These are phyloP conservation scores for Platysteira castanea DNA, from an alignment of 2,113 vertebrate species.

Conservation along the genomic window DNA sequence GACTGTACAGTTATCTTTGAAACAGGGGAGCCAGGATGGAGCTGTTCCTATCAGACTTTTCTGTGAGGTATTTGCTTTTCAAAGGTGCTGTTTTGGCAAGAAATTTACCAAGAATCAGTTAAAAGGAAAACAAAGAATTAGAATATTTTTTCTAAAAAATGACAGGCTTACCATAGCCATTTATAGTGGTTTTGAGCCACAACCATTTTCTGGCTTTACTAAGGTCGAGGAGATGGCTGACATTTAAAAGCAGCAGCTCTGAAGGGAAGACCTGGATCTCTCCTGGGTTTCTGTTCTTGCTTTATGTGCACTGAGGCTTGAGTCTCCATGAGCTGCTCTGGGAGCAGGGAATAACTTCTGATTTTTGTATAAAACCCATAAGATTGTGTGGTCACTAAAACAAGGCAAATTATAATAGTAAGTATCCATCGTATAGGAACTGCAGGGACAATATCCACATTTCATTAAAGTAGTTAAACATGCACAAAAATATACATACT, in stretches of 20 bases:
- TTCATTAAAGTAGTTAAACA: background rate
- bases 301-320: background rate
- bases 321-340: background rate
- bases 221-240: background rate
- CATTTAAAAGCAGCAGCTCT: background rate
- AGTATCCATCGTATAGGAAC: background rate
- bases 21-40: background rate
- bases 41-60: background rate
- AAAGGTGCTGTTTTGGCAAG: background rate
- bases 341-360: background rate
- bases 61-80: background rate
- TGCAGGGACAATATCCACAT: background rate
- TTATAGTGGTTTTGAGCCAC: background rate
- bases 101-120: rapidly evolving
- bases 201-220: background rate
- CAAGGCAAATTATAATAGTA: background rate
- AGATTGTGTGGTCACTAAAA: background rate
- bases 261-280: background rate
- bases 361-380: background rate
- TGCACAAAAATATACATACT: background rate
- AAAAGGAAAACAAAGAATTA: background rate
- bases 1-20: background rate
- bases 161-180: background rate
- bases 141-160: background rate
- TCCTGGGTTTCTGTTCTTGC: background rate